phyloP scores from a whole-genome alignment of 2,113 vertebrate species.

The Planiliza haematocheilus region DNA sequence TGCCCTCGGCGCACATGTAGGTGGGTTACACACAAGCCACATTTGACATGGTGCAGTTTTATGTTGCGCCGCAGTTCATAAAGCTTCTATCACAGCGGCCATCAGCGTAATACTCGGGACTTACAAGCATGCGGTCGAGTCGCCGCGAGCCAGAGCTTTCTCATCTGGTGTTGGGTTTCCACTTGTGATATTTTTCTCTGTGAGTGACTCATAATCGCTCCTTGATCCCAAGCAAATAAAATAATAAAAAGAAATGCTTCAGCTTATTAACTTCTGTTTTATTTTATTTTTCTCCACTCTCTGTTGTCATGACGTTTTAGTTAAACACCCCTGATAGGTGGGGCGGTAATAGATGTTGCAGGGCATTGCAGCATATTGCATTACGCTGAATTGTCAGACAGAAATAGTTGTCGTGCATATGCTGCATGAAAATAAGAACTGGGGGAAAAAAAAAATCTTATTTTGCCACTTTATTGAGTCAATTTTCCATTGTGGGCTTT shows the following conservation, averaged over 20 bases:
- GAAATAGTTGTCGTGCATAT: slow-evolving; percentile 34
- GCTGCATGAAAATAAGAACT: slow-evolving; percentile 18
- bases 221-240: slow-evolving; percentile 40
- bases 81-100: slow-evolving; percentile 45
- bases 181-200: slow-evolving; percentile 42
- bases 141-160: slow-evolving; percentile 21
- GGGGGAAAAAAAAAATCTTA: not conserved
- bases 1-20: slow-evolving; percentile 39
- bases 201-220: slow-evolving; percentile 61
- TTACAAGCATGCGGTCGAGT: slow-evolving; percentile 15
- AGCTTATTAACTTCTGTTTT: slow-evolving; percentile 32
- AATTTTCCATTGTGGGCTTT: not conserved
- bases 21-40: slow-evolving; percentile 64
- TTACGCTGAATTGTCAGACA: slow-evolving; percentile 33
- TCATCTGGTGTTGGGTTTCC: slow-evolving; percentile 55
- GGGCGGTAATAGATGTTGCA: slow-evolving; percentile 40
- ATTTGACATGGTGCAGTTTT: slow-evolving; percentile 55
- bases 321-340: slow-evolving; percentile 21
- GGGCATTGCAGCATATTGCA: slow-evolving; percentile 63
- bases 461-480: too few species aligned
- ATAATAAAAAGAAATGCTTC: slow-evolving; percentile 34
- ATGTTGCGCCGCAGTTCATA: slow-evolving; percentile 39
- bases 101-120: slow-evolving; percentile 12
- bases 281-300: not conserved
- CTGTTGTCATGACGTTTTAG: slow-evolving; percentile 59